Evolutionary conservation across 2,113 vertebrate genomes (phyloP), one percentile per base, ranked within the genome.

Genomic region (Bettongia penicillata): DNA sequence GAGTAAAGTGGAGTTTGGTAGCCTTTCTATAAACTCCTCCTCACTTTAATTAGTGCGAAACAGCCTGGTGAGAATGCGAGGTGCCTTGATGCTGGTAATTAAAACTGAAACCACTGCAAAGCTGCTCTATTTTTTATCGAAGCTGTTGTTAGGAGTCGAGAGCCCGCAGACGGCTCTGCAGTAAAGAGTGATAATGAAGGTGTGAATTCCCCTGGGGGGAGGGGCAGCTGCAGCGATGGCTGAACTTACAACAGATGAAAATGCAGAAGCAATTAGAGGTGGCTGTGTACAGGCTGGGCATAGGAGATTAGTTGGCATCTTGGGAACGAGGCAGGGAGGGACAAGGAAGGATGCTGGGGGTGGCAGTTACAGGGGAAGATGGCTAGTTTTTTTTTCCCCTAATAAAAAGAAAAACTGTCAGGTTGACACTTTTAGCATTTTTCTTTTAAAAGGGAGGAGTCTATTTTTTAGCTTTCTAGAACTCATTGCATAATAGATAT

Each of bases 131-230:
- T 99, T 99, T 98, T 99, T 99, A 99, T 99, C 99, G 98, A 99
- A 98, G 98, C 99, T 99, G 99, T 99, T 99, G 99, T 99, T 99
- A 98, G 98, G 98, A 99, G 99, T 99, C 94, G 98, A 99, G 99
- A 99, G 99, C 99, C 99, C 98, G 98, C 98, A 98, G 99, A 99
- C 99, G n/a, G 99, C 99, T 99, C 98, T 99, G 99, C 99, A 99
- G 99, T 99, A 99, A 99, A 99, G 99, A 99, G 99, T 99, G 99
- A 99, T 99, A 99, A 99, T 99, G 99, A 99, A 99, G 99, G 99
- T 99, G 99, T 99, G 99, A 99, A 99, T 99, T 99, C 99, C 99
- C 99, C 97, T 98, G 98, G 99, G 98, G 98, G 98, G 98, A 98
- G 98, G 99, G 99, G 98, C 98, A 99, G 99, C 99, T 98, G 99